Percentiles rank a stretch among this genome's conserved stretches.
phyloP scores from a whole-genome alignment of 2,888 invertebrate genomes.

The Rhopalosiphum nymphaeae region DNA sequence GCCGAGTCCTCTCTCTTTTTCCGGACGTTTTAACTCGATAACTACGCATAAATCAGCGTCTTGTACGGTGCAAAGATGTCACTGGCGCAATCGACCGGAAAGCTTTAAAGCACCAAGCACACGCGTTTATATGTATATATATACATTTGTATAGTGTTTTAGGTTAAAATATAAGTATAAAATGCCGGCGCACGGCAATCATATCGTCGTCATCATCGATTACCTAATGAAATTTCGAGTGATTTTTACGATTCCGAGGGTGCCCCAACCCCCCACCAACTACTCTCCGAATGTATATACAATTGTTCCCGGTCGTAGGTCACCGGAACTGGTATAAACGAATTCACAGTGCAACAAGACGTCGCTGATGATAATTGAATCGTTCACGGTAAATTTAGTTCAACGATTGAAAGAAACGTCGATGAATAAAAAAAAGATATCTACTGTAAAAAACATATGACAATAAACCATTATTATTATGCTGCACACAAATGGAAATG shows the following conservation, averaged over 20 bases:
- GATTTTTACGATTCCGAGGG: constrained; percentile 28
- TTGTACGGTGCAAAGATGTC: constrained; percentile 54
- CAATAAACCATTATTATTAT: constrained; percentile 2
- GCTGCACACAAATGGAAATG: not conserved
- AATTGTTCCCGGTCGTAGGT: constrained; percentile 29
- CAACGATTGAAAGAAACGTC: not conserved
- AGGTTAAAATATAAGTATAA: not conserved
- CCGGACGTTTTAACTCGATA: constrained; percentile 63
- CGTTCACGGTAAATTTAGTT: constrained; percentile 41
- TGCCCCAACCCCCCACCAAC: not conserved
- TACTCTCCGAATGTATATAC: not conserved
- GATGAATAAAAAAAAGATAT: not conserved
- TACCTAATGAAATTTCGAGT: constrained; percentile 30
- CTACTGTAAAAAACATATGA: not conserved
- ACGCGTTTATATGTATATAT: not conserved
- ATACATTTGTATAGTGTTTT: not conserved
- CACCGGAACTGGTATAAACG: constrained; percentile 14
- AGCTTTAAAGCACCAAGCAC: not conserved
- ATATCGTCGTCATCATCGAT: constrained; percentile 17
- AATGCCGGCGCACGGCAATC: not conserved
- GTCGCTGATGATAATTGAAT: constrained; percentile 32
- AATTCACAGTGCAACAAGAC: constrained; percentile 35
- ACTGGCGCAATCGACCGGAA: constrained; percentile 40
- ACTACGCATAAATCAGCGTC: constrained; percentile 43
- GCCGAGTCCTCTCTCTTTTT: not conserved